Base-by-base conservation (phyloP, 23 tunicate genomes). In the Halocynthia aurantium region DNA sequence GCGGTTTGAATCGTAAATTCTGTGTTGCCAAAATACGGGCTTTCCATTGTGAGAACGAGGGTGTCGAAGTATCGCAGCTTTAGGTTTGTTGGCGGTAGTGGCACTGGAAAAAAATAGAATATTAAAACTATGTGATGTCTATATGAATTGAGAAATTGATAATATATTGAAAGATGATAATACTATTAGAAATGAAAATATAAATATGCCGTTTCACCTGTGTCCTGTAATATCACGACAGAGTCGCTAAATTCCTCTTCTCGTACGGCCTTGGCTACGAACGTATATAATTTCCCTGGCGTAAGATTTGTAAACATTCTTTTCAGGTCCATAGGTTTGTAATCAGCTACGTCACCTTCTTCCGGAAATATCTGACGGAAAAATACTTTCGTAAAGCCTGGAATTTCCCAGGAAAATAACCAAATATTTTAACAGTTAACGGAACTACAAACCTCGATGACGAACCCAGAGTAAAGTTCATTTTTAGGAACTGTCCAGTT, bases 401-500 rank as follows among this genome's bases (percentile, higher is more conserved):
- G 4, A n/a, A 60, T 60, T 15, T 68, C 2, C 12, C 20, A 12
- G 13, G 21, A 2, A 5, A 68, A 15, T 1, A 21, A 4, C 72
- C 0, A 2, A 20, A 67, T 67, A n/a, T 67, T n/a, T 12, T n/a
- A 67, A 15, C 17, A 19, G 19, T 20, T 15, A 4, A n/a, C 4
- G 5, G 4, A 67, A 17, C 22, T 67, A 7, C 78, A 70, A 55
- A 88, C 95, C 77, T 80, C 84, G 57, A 88, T 69, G 5, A 72
- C 76, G 51, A 88, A 83, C 10, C 75, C 70, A 52, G 83, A 84
- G 61, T 62, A 80, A 4, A 60, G 61, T 71, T 88, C 95, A 21
- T 88, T 83, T 49, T 73, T 72, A 7, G 95, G 95, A 87, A 88
- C 78, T 8, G 95, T 83, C 95, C 95, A 88, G 54, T 77, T 84